Evolutionary conservation across 2,888 invertebrate species (phyloP).

Genomic region (Nipponacmea schrenckii): DNA sequence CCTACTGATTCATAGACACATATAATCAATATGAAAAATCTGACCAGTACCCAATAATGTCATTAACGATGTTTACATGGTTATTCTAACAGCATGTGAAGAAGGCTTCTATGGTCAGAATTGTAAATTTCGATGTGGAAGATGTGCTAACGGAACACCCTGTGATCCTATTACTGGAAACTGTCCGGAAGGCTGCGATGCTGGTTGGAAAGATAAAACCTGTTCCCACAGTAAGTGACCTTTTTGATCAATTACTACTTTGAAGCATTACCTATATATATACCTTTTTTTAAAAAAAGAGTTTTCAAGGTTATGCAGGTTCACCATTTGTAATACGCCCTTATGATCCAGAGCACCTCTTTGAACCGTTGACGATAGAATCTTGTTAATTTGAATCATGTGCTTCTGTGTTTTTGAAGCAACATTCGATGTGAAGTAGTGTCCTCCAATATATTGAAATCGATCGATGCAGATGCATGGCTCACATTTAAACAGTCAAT

Average conservation of each 20-base stretch:
- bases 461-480: too few relatives aligned
- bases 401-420: not conserved
- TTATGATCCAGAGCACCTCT: too few relatives aligned
- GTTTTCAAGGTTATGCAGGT: too few relatives aligned
- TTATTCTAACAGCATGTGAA: conserved; percentile 39
- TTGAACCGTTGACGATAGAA: too few relatives aligned
- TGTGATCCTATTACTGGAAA: conserved; percentile 52
- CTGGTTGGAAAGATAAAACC: conserved; percentile 28
- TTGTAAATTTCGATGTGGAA: conserved; percentile 46
- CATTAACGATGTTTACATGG: not conserved
- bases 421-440: too few relatives aligned
- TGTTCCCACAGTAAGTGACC: conserved; percentile 25
- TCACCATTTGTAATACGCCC: too few relatives aligned
- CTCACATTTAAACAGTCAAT: too few relatives aligned
- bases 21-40: too few relatives aligned
- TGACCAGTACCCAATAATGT: too few relatives aligned
- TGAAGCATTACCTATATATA: too few relatives aligned
- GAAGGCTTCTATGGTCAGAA: conserved; percentile 43
- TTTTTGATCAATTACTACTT: not conserved
- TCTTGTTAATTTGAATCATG: not conserved
- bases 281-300: not conserved
- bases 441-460: too few relatives aligned
- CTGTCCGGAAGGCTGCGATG: conserved; percentile 41
- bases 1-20: too few relatives aligned
- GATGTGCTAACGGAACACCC: conserved; percentile 44